A percentile compares a stretch with the other conserved stretches of the same genome.
These are phyloP conservation scores for Venusia cambrica DNA, from an alignment of 2,888 invertebrate species.

Conservation along the genomic window DNA sequence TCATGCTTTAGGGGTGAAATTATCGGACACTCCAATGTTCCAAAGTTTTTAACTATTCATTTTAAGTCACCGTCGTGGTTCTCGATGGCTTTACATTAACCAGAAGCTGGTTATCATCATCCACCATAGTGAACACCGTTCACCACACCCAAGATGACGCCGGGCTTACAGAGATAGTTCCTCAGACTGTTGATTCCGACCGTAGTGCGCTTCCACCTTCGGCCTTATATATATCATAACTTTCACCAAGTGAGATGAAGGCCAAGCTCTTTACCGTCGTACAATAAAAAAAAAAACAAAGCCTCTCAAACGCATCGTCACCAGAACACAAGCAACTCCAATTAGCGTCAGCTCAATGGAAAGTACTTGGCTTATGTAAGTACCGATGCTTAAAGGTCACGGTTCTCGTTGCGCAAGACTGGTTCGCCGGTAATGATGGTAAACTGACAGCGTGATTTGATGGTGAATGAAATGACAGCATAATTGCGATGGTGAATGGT, in stretches of 20 bases:
- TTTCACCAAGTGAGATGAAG: too few species aligned
- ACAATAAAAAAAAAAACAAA: constrained; percentile 2
- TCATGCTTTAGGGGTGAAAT: constrained; percentile 45
- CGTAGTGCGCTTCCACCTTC: too few species aligned
- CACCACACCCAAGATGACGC: too few species aligned
- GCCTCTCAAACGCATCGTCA: constrained; percentile 3
- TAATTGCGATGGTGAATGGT: too few species aligned
- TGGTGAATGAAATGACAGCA: constrained; percentile 21
- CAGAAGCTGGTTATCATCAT: constrained; percentile 1
- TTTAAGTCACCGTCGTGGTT: constrained; percentile 18
- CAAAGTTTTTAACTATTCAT: constrained; percentile 14
- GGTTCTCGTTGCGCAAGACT: constrained; percentile 49
- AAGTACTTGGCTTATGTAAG: constrained; percentile 34
- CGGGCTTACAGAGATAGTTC: too few species aligned
- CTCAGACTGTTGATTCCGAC: too few species aligned
- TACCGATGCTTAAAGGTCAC: constrained; percentile 49
- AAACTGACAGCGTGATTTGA: constrained; percentile 19
- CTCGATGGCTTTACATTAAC: constrained; percentile 4
- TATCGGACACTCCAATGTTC: constrained; percentile 26
- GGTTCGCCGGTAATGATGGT: constrained; percentile 16
- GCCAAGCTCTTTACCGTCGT: too few species aligned
- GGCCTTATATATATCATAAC: too few species aligned
- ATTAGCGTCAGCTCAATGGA: constrained; percentile 20
- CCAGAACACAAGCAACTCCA: constrained; percentile 7
- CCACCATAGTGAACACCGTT: too few species aligned